Percentiles rank a stretch among this genome's conserved stretches.
phyloP scores from a whole-genome alignment of 1,140 invertebrate genomes.

The Dendroctonus valens region DNA sequence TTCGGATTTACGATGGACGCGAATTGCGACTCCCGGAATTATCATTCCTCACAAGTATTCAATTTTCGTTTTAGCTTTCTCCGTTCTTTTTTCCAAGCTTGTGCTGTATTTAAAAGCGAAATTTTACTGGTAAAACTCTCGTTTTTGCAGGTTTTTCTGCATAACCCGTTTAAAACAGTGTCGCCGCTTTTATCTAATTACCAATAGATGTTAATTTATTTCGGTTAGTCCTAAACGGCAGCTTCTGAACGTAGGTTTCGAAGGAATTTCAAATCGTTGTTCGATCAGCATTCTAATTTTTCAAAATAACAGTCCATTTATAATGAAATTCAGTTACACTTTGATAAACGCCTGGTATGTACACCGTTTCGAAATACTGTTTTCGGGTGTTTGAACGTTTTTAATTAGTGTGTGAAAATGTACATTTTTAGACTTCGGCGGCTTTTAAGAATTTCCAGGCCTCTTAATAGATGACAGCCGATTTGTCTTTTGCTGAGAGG shows the following conservation, averaged over 20 bases:
- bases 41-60: conserved; percentile 12
- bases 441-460: conserved; percentile 7
- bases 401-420: conserved; percentile 20
- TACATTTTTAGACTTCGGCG: neutral
- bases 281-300: too few species aligned
- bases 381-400: conserved; percentile 11
- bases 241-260: too few species aligned
- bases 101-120: too few species aligned
- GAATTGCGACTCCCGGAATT: conserved; percentile 20
- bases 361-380: conserved; percentile 7
- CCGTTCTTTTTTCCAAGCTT: too few species aligned
- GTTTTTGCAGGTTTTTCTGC: too few species aligned
- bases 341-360: conserved; percentile 16
- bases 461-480: conserved; percentile 4
- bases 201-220: too few species aligned
- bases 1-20: conserved; percentile 7
- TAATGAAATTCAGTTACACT: conserved; percentile 12
- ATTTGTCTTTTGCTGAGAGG: conserved; percentile 9
- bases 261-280: too few species aligned
- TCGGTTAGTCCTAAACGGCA: too few species aligned
- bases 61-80: neutral
- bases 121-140: too few species aligned
- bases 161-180: too few species aligned
- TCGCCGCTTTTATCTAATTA: too few species aligned
- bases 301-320: too few species aligned